These are phyloP conservation scores for Mallotus villosus DNA, from an alignment of 2,797 vertebrate genomes.

Conservation along the genomic window DNA sequence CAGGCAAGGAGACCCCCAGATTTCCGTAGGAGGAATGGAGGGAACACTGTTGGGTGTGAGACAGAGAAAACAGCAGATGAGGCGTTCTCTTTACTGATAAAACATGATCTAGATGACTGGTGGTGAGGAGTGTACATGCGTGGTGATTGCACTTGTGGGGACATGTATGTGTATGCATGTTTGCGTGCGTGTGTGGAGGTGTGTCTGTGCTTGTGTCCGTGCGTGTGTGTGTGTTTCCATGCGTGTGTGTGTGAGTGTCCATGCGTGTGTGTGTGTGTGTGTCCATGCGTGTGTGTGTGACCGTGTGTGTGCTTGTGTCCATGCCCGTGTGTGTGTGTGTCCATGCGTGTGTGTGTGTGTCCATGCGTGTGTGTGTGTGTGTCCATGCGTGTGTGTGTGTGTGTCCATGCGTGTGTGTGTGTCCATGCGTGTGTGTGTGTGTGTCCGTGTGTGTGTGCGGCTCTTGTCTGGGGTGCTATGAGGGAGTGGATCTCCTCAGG, in stretches of 20 bases:
- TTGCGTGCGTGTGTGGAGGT: neutral
- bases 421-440: neutral
- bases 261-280: constrained; percentile 24
- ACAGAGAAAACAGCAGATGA: neutral
- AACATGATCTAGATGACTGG: neutral
- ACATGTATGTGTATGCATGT: constrained; percentile 1
- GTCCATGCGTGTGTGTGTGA: constrained; percentile 18
- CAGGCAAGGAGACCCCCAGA: neutral
- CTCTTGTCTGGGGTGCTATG: constrained; percentile 49
- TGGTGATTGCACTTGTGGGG: constrained; percentile 24
- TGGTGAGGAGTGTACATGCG: too few species aligned
- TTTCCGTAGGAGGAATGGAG: neutral
- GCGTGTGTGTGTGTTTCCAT: constrained; percentile 1
- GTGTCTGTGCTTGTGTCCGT: constrained; percentile 43
- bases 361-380: constrained; percentile 22
- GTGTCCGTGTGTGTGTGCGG: constrained; percentile 9
- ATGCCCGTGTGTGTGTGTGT: neutral
- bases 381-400: constrained; percentile 32
- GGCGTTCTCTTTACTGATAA: neutral
- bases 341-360: constrained; percentile 19
- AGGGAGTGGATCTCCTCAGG: constrained; percentile 65
- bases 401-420: constrained; percentile 12
- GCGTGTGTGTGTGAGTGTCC: constrained; percentile 26
- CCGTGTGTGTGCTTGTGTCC: constrained; percentile 4
- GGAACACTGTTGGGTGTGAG: neutral